Evolutionary conservation across 2,888 invertebrate genomes (phyloP).

Genomic region (Lasioglossum figueresi): DNA sequence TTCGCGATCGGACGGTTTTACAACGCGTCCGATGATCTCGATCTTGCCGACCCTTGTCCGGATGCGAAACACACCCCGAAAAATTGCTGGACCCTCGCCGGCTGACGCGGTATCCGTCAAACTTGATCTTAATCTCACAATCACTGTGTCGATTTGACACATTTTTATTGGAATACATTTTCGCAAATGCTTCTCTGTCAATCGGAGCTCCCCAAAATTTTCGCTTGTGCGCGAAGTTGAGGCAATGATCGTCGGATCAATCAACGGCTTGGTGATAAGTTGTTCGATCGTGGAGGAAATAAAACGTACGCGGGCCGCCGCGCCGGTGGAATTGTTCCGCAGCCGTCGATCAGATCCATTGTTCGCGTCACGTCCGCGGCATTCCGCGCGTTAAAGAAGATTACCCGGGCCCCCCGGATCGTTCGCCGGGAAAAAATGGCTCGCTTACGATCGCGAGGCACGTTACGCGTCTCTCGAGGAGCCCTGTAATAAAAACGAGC

Average conservation of each 20-base stretch:
- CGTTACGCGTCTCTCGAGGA: conserved; percentile 54
- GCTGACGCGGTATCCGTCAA: background rate
- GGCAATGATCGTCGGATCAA: conserved; percentile 32
- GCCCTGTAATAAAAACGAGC: conserved; percentile 51
- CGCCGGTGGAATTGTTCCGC: conserved; percentile 14
- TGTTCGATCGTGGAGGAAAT: conserved; percentile 8
- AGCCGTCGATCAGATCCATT: conserved; percentile 46
- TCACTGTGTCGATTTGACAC: background rate
- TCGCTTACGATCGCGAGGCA: conserved; percentile 62
- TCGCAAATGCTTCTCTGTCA: background rate
- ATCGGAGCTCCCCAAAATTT: background rate
- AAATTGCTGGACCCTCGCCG: background rate
- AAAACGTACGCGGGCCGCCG: conserved; percentile 1
- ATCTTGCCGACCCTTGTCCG: background rate
- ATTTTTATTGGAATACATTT: background rate
- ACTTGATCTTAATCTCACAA: background rate
- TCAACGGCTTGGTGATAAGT: background rate
- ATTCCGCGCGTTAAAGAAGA: conserved; percentile 58
- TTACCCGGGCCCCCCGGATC: conserved; percentile 47
- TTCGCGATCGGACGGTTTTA: background rate
- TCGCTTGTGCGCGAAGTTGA: background rate
- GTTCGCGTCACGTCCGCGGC: conserved; percentile 57
- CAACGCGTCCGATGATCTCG: background rate
- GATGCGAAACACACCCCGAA: background rate
- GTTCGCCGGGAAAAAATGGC: conserved; percentile 38